Evolutionary conservation across 2,888 invertebrate genomes (phyloP), one percentile per base, ranked within the genome.

Genomic region (Lissonota sp.): DNA sequence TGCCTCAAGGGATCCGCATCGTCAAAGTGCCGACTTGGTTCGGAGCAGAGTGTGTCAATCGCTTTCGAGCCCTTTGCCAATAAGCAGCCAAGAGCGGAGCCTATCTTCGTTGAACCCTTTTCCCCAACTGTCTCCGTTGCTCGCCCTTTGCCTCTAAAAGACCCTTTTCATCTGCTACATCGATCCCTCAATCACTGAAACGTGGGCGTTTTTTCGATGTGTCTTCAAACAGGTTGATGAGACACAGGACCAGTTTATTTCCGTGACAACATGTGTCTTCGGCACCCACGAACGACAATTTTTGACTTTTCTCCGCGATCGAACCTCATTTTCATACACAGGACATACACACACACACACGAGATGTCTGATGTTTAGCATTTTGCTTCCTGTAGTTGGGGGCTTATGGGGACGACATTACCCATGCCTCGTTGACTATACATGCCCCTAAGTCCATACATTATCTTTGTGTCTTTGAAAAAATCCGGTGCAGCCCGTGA

Each of bases 371-470:
- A 55, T 46, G 73, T 64, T 73, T 73, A 73, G 73, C 63, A 74
- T 74, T 64, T 66, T 66, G 64, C 73, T 74, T 64, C 40, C 57
- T 66, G 53, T 39, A 44, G 12, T 6, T 10, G 44, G 53, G 37
- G 26, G 53, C 53, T 26, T 26, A n/a, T 37, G 26, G 7, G 46
- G 57, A 58, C 5, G 60, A 40, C 39, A 66, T 82, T 75, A 75
- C 51, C 53, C 51, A 82, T 49, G 78, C 71, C 82, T 82, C 82
- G 82, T 82, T 82, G 82, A 64, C 67, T 72, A 60, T 53, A 67
- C 60, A 75, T 75, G 60, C 67, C 57, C 74, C 69, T 64, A 46
- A 7, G 49, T 16, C 55, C 73, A 71, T 71, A 62, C 58, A 82
- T 71, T 78, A 71, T 67, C 74, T 57, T 75, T 67, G 71, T 26